Conservation (phyloP, 1,140 invertebrate genomes). For the Tetramorium parvispinum region DNA sequence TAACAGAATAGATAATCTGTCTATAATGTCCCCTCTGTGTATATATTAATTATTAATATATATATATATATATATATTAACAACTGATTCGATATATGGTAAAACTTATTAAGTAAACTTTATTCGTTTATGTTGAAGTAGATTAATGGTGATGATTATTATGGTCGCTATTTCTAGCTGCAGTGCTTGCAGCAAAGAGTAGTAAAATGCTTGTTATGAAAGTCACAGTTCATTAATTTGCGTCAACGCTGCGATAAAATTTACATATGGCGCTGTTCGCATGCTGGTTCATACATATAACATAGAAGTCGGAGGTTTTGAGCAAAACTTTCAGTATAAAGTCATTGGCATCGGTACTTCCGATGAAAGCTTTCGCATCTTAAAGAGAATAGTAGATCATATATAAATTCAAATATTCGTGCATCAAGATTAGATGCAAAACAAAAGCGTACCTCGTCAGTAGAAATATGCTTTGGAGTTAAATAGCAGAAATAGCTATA, state of each 20-base stretch:
- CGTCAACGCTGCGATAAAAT: slow-evolving; percentile 13
- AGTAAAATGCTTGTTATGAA: slow-evolving; percentile 18
- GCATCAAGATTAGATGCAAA: slow-evolving; percentile 35
- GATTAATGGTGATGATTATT: slow-evolving; percentile 18
- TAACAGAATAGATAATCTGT: background rate
- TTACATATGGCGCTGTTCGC: slow-evolving; percentile 12
- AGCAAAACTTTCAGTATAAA: background rate
- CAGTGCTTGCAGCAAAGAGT: slow-evolving; percentile 3
- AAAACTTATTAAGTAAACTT: slow-evolving; percentile 24
- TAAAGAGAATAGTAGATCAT: background rate
- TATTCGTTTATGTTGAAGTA: slow-evolving; percentile 1
- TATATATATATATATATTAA: background rate
- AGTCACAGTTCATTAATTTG: slow-evolving; percentile 12
- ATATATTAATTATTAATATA: background rate
- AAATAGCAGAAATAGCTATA: slow-evolving; percentile 10
- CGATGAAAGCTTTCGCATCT: background rate
- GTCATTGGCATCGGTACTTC: background rate
- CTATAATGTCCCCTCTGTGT: background rate
- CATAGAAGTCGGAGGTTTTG: background rate
- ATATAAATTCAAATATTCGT: slow-evolving; percentile 4
- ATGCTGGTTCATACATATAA: background rate
- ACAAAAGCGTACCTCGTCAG: background rate
- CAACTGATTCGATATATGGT: background rate
- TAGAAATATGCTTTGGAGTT: slow-evolving; percentile 29
- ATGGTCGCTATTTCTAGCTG: background rate